Evolutionary conservation across 2,888 invertebrate species (phyloP), one percentile per base, ranked within the genome.

Genomic region (Artemia sinica): DNA sequence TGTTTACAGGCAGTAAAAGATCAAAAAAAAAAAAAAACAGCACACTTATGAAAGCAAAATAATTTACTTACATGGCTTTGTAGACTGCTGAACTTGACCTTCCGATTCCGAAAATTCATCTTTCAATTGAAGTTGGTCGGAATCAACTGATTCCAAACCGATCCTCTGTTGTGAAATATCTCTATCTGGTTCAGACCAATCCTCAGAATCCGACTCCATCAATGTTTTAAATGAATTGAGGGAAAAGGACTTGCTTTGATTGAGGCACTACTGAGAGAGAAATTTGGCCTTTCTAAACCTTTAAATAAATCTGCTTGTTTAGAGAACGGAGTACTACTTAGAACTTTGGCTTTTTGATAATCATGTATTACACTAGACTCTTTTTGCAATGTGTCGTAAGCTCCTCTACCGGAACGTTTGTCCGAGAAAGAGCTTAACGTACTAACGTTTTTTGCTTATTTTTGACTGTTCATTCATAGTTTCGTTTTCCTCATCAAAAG

Each of bases 161-260:
- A 91, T 89, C 72, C 91, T 82, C 0, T 87, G 89, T 71, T 86
- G 78, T 0, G 90, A 90, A 3, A 91, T 89, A 71, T 84, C 85
- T 66, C 89, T 82, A 75, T 91, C 91, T 0, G 91, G 90, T 75
- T 91, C 91, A 0, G 90, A 90, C 86, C 90, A 91, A 50, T 87
- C 85, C 76, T 91, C 91, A 0, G 89, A 89, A 75, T 91, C 91
- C 2, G 85, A 83, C 8, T 71, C 70, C 49, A 72, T 28, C 28
- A 18, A 18, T 18, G n/a, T 58, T 58, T 28, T 58, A 28, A 28
- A 28, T n/a, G 28, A 18, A 18, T 10, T 18, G 63, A n/a, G 28
- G 28, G 14, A 41, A 41, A 41, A n/a, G 63, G 63, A 11, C 63
- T 58, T 28, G 28, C 63, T 58, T 58, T 58, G 28, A 58, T n/a